These are phyloP conservation scores for Drosophila bocki DNA, from an alignment of 1,140 invertebrate genomes.

Conservation along the genomic window DNA sequence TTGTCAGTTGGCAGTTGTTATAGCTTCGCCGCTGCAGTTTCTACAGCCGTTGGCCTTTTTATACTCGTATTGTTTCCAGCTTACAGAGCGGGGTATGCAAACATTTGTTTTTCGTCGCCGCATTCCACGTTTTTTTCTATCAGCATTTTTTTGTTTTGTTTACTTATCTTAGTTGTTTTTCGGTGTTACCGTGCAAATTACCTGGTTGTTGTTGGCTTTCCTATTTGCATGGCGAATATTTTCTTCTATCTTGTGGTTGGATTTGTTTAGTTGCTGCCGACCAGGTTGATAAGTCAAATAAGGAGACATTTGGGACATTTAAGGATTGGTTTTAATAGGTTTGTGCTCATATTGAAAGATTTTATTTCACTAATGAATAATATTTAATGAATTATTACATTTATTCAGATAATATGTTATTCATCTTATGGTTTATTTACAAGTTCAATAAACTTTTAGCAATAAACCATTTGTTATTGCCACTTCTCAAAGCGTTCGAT, in stretches of 20 bases:
- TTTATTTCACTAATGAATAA: background rate
- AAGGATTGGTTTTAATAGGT: background rate
- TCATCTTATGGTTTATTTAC: background rate
- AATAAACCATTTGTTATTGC: background rate
- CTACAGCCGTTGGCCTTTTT: constrained; percentile 40
- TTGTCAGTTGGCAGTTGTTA: constrained; percentile 78
- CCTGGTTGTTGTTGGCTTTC: constrained; percentile 33
- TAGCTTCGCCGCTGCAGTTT: constrained; percentile 39
- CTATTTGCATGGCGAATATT: constrained; percentile 52
- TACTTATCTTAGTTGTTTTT: constrained; percentile 21
- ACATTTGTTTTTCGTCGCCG: constrained; percentile 61
- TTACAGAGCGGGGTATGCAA: constrained; percentile 49
- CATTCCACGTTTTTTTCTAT: constrained; percentile 47
- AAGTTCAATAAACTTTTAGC: constrained; percentile 11
- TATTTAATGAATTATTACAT: background rate
- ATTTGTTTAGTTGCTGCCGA: constrained; percentile 17
- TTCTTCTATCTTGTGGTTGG: constrained; percentile 21
- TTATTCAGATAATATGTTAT: background rate
- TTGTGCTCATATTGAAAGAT: background rate
- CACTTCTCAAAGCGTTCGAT: constrained; percentile 12
- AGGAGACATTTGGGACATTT: constrained; percentile 3
- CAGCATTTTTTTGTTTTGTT: constrained; percentile 26
- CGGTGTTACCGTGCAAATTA: constrained; percentile 50
- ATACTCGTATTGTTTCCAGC: constrained; percentile 18
- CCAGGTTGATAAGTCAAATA: constrained; percentile 30